Percentiles rank a stretch among this genome's conserved stretches.
phyloP scores from a whole-genome alignment of 2,113 vertebrate species.

The Chaenogobius annularis region DNA sequence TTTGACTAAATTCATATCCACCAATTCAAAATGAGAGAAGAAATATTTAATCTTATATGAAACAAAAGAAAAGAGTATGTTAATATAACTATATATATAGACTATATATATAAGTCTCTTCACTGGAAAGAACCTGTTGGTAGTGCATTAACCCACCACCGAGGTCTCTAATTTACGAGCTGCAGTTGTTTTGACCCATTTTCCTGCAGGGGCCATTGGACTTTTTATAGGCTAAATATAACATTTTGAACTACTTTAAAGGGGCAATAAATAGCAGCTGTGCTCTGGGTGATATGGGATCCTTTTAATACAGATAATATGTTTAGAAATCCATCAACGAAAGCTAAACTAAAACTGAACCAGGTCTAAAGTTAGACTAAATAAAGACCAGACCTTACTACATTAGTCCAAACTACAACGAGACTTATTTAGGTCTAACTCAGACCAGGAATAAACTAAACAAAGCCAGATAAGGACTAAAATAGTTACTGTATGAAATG shows the following conservation, averaged over 20 bases:
- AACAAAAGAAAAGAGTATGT: too few species aligned
- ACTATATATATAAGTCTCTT: too few species aligned
- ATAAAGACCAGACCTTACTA: too few species aligned
- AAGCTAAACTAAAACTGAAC: background rate
- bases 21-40: too few species aligned
- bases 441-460: background rate
- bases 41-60: too few species aligned
- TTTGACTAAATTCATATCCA: too few species aligned
- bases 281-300: background rate
- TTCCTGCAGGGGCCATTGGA: background rate
- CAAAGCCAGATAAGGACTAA: too few species aligned
- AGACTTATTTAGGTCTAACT: background rate
- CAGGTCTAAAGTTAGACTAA: background rate
- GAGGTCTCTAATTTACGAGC: background rate
- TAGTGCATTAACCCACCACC: background rate
- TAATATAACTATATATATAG: too few species aligned
- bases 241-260: slow-evolving; percentile 2
- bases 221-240: slow-evolving; percentile 9
- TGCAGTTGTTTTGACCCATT: slow-evolving; percentile 28
- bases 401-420: background rate
- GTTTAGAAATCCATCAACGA: background rate
- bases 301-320: background rate
- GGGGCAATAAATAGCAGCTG: background rate
- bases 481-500: too few species aligned
- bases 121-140: background rate